Evolutionary conservation across 2,113 vertebrate genomes (phyloP).

Genomic region (Daphoenositta chrysoptera): DNA sequence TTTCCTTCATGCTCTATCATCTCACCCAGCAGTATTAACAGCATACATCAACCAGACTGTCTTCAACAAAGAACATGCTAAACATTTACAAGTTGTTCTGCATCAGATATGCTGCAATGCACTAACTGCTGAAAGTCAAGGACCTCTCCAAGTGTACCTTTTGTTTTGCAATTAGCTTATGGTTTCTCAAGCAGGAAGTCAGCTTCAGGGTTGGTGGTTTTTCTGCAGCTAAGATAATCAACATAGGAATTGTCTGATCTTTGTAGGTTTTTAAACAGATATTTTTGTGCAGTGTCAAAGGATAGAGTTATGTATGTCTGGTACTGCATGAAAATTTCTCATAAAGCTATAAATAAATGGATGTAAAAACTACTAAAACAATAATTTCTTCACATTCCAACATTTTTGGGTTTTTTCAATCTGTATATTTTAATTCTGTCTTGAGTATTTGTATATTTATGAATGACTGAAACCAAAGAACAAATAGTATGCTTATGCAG

Average conservation of each 20-base stretch:
- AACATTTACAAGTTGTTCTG: neutral
- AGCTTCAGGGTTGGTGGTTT: conserved; percentile 60
- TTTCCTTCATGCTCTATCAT: neutral
- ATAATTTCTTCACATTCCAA: neutral
- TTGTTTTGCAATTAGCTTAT: conserved; percentile 48
- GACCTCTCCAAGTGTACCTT: conserved; percentile 36
- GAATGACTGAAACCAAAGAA: neutral
- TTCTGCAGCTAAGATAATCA: conserved; percentile 60
- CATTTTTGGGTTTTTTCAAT: neutral
- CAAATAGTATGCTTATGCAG: neutral
- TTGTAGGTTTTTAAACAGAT: conserved; percentile 25
- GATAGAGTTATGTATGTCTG: neutral
- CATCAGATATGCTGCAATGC: neutral
- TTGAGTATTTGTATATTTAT: neutral
- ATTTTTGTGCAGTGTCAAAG: neutral
- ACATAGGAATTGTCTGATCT: conserved; percentile 63
- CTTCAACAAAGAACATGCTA: neutral
- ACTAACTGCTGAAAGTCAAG: conserved; percentile 4
- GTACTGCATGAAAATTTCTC: neutral
- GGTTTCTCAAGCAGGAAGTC: conserved; percentile 76
- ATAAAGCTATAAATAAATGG: neutral
- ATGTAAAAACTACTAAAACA: neutral
- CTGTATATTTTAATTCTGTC: neutral
- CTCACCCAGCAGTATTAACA: neutral
- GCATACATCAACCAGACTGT: neutral